Evolutionary conservation across 1,140 invertebrate species (phyloP).

Genomic region (Pachypeltis micranthus): DNA sequence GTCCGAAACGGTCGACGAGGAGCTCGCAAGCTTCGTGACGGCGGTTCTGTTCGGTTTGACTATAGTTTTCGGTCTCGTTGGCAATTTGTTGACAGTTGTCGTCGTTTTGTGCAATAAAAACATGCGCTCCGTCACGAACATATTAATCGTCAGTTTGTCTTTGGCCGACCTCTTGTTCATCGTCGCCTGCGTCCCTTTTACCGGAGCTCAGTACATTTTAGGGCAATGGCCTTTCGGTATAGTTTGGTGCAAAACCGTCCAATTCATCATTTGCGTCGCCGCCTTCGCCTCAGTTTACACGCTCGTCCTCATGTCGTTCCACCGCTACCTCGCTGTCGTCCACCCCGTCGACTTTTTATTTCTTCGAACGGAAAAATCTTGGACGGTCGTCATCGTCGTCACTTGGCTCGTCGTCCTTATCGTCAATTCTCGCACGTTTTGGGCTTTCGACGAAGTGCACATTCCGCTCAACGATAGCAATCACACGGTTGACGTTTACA

Average conservation of each 20-base stretch:
- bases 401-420: background rate
- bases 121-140: conserved; percentile 43
- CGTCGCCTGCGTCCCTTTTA: conserved; percentile 58
- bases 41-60: conserved; percentile 29
- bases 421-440: background rate
- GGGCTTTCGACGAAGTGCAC: background rate
- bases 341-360: conserved; percentile 44
- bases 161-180: conserved; percentile 60
- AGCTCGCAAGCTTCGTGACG: background rate
- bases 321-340: conserved; percentile 85
- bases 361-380: background rate
- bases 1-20: background rate
- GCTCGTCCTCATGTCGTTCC: conserved; percentile 83
- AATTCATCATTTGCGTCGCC: conserved; percentile 69
- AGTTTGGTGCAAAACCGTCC: conserved; percentile 75
- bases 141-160: conserved; percentile 55
- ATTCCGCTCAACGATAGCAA: background rate
- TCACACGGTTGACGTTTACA: too few relatives aligned
- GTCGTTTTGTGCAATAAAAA: conserved; percentile 31
- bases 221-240: conserved; percentile 71
- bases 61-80: conserved; percentile 38
- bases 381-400: background rate
- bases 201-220: background rate
- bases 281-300: conserved; percentile 87
- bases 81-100: conserved; percentile 42